Percentiles rank a stretch among this genome's conserved stretches.
phyloP scores from a whole-genome alignment of 2,888 invertebrate genomes.

The Acronicta alni region DNA sequence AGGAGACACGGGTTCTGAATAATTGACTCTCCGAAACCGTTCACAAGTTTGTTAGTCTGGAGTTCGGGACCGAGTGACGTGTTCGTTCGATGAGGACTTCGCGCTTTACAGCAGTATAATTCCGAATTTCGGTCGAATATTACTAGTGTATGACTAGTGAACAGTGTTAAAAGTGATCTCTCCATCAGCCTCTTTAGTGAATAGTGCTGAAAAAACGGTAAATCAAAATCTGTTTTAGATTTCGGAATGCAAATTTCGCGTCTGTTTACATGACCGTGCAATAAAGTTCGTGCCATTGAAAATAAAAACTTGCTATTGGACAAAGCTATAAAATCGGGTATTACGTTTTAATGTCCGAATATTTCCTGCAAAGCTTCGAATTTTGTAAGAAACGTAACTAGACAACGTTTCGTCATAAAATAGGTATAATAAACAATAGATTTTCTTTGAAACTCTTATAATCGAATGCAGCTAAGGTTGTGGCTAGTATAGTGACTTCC shows the following conservation, averaged over 20 bases:
- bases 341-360: constrained; percentile 57
- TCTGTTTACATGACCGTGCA: constrained; percentile 53
- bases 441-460: constrained; percentile 17
- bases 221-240: constrained; percentile 17
- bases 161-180: constrained; percentile 47
- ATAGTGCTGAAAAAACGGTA: constrained; percentile 37
- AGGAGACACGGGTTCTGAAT: constrained; percentile 84
- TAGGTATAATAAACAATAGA: constrained; percentile 49
- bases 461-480: background rate
- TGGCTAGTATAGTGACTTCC: constrained; percentile 6
- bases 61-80: constrained; percentile 76
- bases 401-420: constrained; percentile 37
- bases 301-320: constrained; percentile 52
- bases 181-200: constrained; percentile 19
- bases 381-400: constrained; percentile 41
- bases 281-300: constrained; percentile 50
- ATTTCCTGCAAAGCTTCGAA: constrained; percentile 55
- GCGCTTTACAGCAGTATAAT: constrained; percentile 55
- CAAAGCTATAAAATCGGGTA: constrained; percentile 50
- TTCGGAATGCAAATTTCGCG: constrained; percentile 14
- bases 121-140: constrained; percentile 58
- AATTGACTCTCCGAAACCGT: constrained; percentile 83
- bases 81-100: constrained; percentile 63
- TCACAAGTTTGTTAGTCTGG: constrained; percentile 85
- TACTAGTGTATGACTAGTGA: constrained; percentile 54